These are phyloP conservation scores for Cheilosia grossa DNA, from an alignment of 2,888 invertebrate species.

Conservation along the genomic window DNA sequence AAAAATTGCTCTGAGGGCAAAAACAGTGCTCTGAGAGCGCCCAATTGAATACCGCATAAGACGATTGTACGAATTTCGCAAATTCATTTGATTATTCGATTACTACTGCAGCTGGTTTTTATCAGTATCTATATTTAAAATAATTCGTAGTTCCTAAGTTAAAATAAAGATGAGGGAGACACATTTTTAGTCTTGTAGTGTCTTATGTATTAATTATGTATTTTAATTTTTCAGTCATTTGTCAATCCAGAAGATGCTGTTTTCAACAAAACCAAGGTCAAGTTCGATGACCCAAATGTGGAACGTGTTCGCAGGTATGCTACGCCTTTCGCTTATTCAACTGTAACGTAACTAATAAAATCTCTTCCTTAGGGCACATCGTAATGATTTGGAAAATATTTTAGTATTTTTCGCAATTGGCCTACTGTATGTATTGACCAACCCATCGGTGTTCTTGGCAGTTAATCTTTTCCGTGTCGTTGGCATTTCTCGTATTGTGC, in stretches of 20 bases:
- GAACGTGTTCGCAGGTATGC: slow-evolving; percentile 82
- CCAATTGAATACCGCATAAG: too few species aligned
- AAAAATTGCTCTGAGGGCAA: too few species aligned
- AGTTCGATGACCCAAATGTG: slow-evolving; percentile 82
- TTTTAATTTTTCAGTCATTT: slow-evolving; percentile 82
- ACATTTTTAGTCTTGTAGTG: too few species aligned
- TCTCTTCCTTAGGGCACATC: slow-evolving; percentile 84
- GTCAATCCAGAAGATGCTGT: slow-evolving; percentile 84
- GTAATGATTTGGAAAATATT: slow-evolving; percentile 87
- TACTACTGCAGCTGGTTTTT: too few species aligned
- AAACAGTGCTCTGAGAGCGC: too few species aligned
- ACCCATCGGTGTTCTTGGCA: slow-evolving; percentile 84
- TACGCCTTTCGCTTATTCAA: neutral
- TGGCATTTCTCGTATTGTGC: slow-evolving; percentile 84
- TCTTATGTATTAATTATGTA: neutral
- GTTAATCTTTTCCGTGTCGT: slow-evolving; percentile 84
- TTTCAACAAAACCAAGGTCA: slow-evolving; percentile 77
- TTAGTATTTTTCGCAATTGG: slow-evolving; percentile 84
- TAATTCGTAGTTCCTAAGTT: too few species aligned
- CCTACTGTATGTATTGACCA: slow-evolving; percentile 84
- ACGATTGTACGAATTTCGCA: too few species aligned
- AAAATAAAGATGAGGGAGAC: too few species aligned
- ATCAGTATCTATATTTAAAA: too few species aligned
- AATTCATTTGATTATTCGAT: too few species aligned
- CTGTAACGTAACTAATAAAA: neutral